These are phyloP conservation scores for Drosophila mercatorum DNA, from an alignment of 2,888 invertebrate species.

Conservation along the genomic window DNA sequence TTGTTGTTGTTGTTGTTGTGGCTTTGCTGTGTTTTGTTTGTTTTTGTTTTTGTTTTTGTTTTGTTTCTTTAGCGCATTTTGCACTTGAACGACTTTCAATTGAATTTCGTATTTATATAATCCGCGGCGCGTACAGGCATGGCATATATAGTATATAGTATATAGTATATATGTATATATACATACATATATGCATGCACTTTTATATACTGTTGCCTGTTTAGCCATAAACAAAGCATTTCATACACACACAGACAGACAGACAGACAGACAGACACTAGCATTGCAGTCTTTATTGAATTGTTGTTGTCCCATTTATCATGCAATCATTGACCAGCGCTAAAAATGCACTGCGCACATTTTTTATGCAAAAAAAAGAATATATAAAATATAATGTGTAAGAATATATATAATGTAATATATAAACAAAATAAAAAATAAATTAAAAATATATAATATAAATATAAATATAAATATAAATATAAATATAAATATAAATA, in stretches of 20 bases:
- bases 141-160: not conserved
- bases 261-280: slow-evolving; percentile 19
- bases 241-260: slow-evolving; percentile 35
- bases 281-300: slow-evolving; percentile 43
- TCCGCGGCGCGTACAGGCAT: slow-evolving; percentile 32
- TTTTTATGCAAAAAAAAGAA: slow-evolving; percentile 15
- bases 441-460: too few relatives aligned
- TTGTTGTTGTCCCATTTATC: slow-evolving; percentile 47
- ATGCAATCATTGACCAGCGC: slow-evolving; percentile 60
- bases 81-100: slow-evolving; percentile 76
- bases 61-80: slow-evolving; percentile 57
- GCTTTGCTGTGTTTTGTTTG: slow-evolving; percentile 18
- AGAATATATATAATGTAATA: too few relatives aligned
- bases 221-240: slow-evolving; percentile 66
- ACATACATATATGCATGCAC: slow-evolving; percentile 17
- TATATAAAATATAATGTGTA: too few relatives aligned
- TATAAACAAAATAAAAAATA: too few relatives aligned
- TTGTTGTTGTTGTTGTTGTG: slow-evolving; percentile 40
- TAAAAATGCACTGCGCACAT: slow-evolving; percentile 37
- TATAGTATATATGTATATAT: not conserved
- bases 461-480: too few relatives aligned
- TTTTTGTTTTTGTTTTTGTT: slow-evolving; percentile 33
- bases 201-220: slow-evolving; percentile 23
- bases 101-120: slow-evolving; percentile 73
- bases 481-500: too few relatives aligned